Percentiles rank a stretch among this genome's conserved stretches.
Evolutionary conservation across 2,113 vertebrate genomes (phyloP).

Genomic region (Cyprinodon brontotheroides): DNA sequence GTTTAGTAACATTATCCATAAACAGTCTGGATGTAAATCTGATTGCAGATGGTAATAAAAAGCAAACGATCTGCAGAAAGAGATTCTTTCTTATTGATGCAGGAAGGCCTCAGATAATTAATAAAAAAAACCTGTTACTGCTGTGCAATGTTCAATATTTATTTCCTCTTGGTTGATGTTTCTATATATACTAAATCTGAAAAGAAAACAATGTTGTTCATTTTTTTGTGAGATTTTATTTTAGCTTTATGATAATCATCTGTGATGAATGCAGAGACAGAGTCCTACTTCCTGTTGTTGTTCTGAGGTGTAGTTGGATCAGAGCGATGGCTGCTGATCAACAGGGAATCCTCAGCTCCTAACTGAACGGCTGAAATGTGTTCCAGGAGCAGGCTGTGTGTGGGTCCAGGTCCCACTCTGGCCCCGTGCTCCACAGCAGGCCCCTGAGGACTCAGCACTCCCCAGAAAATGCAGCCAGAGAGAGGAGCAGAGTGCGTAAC

Average conservation of each 20-base stretch:
- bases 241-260: not conserved
- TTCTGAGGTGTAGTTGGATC: not conserved
- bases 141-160: not conserved
- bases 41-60: not conserved
- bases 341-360: too few relatives aligned
- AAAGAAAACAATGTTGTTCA: not conserved
- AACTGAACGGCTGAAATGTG: not conserved
- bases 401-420: conserved; percentile 32
- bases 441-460: conserved; percentile 62
- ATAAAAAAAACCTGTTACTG: not conserved
- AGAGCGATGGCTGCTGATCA: not conserved
- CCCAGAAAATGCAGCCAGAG: conserved; percentile 81
- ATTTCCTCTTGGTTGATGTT: not conserved
- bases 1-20: not conserved
- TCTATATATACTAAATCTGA: not conserved
- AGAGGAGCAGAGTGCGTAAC: conserved; percentile 82
- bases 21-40: not conserved
- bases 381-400: conserved; percentile 44
- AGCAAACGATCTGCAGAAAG: not conserved
- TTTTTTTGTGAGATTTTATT: not conserved
- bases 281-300: too few relatives aligned
- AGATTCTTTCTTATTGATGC: too few relatives aligned
- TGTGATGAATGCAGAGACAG: too few relatives aligned
- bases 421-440: conserved; percentile 40
- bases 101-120: not conserved